Conservation (phyloP, 2,797 vertebrate genomes). For the Orientallactaga sibirica region DNA sequence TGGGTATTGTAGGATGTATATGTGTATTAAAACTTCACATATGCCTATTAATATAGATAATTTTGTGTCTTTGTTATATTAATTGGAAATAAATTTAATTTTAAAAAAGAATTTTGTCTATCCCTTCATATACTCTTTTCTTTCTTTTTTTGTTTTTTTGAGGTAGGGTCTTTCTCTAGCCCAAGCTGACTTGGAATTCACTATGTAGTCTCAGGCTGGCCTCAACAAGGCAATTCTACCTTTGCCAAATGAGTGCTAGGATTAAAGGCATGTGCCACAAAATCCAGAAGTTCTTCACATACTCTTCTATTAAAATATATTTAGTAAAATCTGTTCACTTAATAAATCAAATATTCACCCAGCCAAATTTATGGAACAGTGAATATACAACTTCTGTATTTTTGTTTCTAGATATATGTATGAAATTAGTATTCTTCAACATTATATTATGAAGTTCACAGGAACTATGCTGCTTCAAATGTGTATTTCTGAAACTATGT, state of each 20-base stretch:
- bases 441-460: neutral
- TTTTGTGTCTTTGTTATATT: neutral
- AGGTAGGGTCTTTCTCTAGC: too few species aligned
- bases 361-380: slow-evolving; percentile 40
- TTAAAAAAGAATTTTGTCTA: neutral
- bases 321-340: slow-evolving; percentile 23
- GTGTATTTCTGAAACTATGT: slow-evolving; percentile 14
- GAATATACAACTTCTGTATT: neutral
- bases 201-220: too few species aligned
- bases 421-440: slow-evolving; percentile 23
- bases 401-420: slow-evolving; percentile 4
- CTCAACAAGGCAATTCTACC: too few species aligned
- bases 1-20: neutral
- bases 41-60: neutral
- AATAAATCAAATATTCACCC: neutral
- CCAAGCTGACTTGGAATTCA: too few species aligned
- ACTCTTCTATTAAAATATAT: slow-evolving; percentile 37
- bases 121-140: neutral
- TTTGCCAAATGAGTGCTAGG: too few species aligned
- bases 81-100: neutral
- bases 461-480: neutral
- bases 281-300: neutral
- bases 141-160: too few species aligned
- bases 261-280: too few species aligned
- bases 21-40: neutral